These are phyloP conservation scores for Ondatra zibethicus DNA, from an alignment of 2,113 vertebrate genomes.

Conservation along the genomic window DNA sequence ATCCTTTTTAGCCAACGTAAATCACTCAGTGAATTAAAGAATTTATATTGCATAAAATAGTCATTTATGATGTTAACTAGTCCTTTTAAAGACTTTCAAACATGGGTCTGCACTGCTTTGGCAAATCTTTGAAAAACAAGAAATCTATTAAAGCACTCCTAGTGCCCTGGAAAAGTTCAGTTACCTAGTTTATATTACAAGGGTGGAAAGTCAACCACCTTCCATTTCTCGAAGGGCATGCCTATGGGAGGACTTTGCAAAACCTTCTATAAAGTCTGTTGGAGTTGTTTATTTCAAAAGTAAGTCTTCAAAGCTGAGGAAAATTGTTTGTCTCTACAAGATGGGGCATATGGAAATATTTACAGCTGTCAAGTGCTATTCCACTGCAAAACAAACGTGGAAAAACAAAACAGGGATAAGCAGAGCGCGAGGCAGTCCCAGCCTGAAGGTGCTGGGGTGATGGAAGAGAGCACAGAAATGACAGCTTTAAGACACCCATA, in stretches of 20 bases:
- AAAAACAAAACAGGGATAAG: conserved; percentile 44
- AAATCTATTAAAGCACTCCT: conserved; percentile 20
- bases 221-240: conserved; percentile 47
- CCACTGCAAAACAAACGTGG: conserved; percentile 67
- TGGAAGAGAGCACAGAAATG: conserved; percentile 69
- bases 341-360: conserved; percentile 68
- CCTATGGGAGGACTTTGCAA: conserved; percentile 49
- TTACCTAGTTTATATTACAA: conserved; percentile 48
- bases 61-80: conserved; percentile 44
- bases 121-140: conserved; percentile 57
- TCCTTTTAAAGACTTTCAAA: conserved; percentile 66
- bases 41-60: conserved; percentile 58
- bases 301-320: conserved; percentile 70
- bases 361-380: conserved; percentile 64
- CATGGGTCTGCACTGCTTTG: conserved; percentile 34
- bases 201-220: conserved; percentile 49
- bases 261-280: conserved; percentile 52
- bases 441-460: conserved; percentile 53
- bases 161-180: conserved; percentile 31
- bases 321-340: conserved; percentile 75
- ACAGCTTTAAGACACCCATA: conserved; percentile 23
- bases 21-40: conserved; percentile 51
- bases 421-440: conserved; percentile 37
- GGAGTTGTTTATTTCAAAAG: conserved; percentile 73
- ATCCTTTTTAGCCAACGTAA: conserved; percentile 62